Base-by-base conservation (phyloP, 2,113 vertebrate genomes). In the Trachemys scripta region DNA sequence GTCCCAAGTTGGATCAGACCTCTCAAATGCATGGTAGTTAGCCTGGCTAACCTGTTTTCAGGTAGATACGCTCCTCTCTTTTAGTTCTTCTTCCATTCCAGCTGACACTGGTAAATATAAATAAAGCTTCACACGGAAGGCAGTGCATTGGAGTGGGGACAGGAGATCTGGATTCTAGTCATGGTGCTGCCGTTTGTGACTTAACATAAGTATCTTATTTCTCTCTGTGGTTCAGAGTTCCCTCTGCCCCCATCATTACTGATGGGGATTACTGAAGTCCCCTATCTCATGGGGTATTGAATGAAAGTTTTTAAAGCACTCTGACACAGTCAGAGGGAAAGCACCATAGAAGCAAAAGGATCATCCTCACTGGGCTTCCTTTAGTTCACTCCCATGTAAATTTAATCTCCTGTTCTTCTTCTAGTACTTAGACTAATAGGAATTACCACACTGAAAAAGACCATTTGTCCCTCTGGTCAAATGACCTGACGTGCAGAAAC, bases 51-150 rank as follows among this genome's bases (percentile, higher is more conserved):
- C 42, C 31, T 59, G 5, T 85, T 83, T 85, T 3, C 69, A 95
- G 89, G 90, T 92, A 88, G 5, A 54, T 50, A 75, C 53, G 92
- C 86, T 94, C 94, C 85, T 88, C 45, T 50, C 86, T 76, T n/a
- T 38, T 24, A 76, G 42, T 24, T 45, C 72, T 76, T 5, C 24
- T 45, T 90, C 38, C 82, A 47, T 83, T 57, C 29, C 88, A 65
- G 12, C 29, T 84, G 53, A 56, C 1, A 45, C 38, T 12, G 4
- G 65, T 54, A 95, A 84, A 14, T 19, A 49, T 5, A 5, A 31
- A 17, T 31, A 22, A 69, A n/a, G 2, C 35, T 56, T 51, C 4
- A 11, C 75, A 65, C 81, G 6, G 82, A 87, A 22, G 90, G 10
- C 31, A 5, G 19, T 27, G 6, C 69, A 42, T 13, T 92, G 87